These are phyloP conservation scores for Synanthedon andrenaeformis DNA, from an alignment of 2,888 invertebrate species.

Conservation along the genomic window DNA sequence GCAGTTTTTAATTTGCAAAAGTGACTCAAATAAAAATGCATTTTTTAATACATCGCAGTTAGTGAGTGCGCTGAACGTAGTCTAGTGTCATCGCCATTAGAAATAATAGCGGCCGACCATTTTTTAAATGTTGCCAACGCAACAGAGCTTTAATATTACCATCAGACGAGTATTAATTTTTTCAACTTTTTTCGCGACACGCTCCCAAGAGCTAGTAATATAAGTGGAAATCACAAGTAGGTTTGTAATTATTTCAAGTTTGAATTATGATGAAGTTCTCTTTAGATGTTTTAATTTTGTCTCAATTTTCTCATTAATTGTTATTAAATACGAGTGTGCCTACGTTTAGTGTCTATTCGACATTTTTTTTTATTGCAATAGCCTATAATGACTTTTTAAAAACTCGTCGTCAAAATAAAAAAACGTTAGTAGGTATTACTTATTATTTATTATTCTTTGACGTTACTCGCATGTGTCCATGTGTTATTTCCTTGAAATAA, in stretches of 20 bases:
- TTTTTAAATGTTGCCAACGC: conserved; percentile 38
- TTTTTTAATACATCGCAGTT: background rate
- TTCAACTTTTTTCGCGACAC: conserved; percentile 17
- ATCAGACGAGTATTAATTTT: conserved; percentile 13
- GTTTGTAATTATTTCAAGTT: background rate
- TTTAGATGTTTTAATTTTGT: background rate
- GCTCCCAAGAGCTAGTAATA: background rate
- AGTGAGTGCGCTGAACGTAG: conserved; percentile 6
- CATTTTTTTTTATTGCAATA: too few relatives aligned
- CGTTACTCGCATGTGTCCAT: too few relatives aligned
- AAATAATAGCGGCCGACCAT: conserved; percentile 35
- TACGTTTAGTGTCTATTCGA: too few relatives aligned
- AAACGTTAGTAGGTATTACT: too few relatives aligned
- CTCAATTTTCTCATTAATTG: background rate
- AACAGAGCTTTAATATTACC: conserved; percentile 18
- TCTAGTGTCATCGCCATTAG: conserved; percentile 51
- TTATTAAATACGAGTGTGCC: too few relatives aligned
- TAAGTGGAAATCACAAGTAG: background rate
- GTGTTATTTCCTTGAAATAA: too few relatives aligned
- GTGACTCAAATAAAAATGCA: conserved; percentile 15
- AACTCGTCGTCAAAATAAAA: too few relatives aligned
- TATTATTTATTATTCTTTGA: too few relatives aligned
- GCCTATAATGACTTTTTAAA: too few relatives aligned
- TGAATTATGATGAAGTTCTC: background rate
- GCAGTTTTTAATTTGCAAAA: conserved; percentile 12